Base-by-base conservation (phyloP, 2,797 vertebrate genomes). In the Odontamblyopus rebecca region DNA sequence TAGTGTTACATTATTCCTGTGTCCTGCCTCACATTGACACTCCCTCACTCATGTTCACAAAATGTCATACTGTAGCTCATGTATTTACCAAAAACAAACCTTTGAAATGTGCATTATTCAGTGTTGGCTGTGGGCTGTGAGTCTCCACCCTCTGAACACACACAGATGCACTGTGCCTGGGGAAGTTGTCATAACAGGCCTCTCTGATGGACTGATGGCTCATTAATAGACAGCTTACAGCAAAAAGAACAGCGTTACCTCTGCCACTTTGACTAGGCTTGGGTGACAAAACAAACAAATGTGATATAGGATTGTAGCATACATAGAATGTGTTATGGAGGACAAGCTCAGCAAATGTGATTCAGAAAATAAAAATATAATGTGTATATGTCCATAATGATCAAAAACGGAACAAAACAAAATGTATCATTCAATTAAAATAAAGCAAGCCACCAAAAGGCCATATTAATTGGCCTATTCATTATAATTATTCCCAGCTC, bases 151-250 rank as follows among this genome's bases (percentile, higher is more conserved):
- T 54, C 12, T 77, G 84, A 77, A 83, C 74, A 71, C 38, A 72
- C 30, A 71, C 72, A 67, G 38, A 61, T 26, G 66, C 64, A 71
- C 60, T 69, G 60, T 73, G 86, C 88, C 88, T 81, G 81, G 65
- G 85, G 85, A 89, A 81, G 80, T 84, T 90, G 88, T 91, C 88
- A 88, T 86, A 85, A 81, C 80, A 81, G 68, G 76, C 83, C 80
- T 76, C 69, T 61, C 78, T 79, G 88, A 88, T 83, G 69, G 86
- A 89, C 77, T 83, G 85, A 89, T 84, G 87, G 80, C 84, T 92
- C 86, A 88, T 90, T 90, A 91, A 84, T 82, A 82, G 83, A 80
- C 35, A 16, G 83, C 88, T 86, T 48, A 78, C 77, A 90, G 89
- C 83, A 77, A 84, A 68, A 75, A 79, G 74, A 80, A 67, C 68